Evolutionary conservation across 2,797 vertebrate species (phyloP).

Genomic region (Enteromius radiatus): DNA sequence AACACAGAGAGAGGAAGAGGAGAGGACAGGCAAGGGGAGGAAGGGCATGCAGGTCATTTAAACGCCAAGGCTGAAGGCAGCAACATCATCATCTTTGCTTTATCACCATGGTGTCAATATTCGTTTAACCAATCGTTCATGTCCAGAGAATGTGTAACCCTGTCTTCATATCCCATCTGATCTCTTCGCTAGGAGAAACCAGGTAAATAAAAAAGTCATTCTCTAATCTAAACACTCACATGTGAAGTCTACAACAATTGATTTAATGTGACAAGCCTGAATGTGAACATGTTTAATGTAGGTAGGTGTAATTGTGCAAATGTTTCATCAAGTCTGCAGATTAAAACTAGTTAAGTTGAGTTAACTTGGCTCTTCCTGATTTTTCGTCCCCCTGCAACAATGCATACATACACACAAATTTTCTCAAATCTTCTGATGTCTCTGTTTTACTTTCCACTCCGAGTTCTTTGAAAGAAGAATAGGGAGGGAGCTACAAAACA

Average conservation of each 20-base stretch:
- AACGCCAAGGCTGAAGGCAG: constrained; percentile 87
- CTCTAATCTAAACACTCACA: constrained; percentile 28
- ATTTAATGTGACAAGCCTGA: neutral
- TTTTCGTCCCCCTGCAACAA: neutral
- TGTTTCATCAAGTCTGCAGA: neutral
- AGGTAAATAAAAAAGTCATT: constrained; percentile 37
- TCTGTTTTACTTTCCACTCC: constrained; percentile 49
- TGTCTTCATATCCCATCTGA: constrained; percentile 25
- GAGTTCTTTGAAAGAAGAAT: constrained; percentile 52
- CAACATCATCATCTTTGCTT: constrained; percentile 73
- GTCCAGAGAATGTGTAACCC: constrained; percentile 34
- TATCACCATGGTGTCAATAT: constrained; percentile 64
- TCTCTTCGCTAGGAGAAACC: constrained; percentile 48
- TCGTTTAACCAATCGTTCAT: constrained; percentile 50
- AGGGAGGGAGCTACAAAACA: constrained; percentile 37
- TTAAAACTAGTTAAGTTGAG: neutral
- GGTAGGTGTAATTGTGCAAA: constrained; percentile 2
- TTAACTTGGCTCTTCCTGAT: neutral
- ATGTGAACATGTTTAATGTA: constrained; percentile 30
- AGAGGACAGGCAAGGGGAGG: constrained; percentile 63
- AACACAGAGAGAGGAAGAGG: constrained; percentile 64
- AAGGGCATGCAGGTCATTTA: constrained; percentile 84
- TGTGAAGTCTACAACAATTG: neutral
- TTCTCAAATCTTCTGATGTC: constrained; percentile 40
- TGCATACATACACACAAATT: constrained; percentile 19